Conservation (phyloP, 2,888 invertebrate species). For the Biston stratarius region DNA sequence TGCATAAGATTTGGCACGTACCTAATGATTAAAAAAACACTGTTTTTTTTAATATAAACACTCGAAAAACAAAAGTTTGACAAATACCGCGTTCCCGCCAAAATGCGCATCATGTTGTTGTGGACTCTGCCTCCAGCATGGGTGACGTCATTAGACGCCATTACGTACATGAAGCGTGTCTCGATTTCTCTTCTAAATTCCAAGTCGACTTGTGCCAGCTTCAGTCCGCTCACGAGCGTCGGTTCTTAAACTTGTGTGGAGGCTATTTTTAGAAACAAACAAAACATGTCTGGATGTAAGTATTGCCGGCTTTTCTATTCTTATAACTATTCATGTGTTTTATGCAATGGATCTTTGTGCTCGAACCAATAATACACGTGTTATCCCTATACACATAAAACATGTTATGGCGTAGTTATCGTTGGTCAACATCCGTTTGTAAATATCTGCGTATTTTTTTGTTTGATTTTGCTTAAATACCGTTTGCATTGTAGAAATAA, state of each 20-base stretch:
- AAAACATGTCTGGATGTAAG: slow-evolving; percentile 71
- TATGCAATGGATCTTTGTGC: not conserved
- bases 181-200: slow-evolving; percentile 25
- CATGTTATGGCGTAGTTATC: too few species aligned
- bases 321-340: slow-evolving; percentile 1
- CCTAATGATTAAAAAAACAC: too few species aligned
- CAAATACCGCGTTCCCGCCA: too few species aligned
- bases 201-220: slow-evolving; percentile 14
- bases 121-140: slow-evolving; percentile 2
- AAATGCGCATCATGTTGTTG: too few species aligned
- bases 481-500: not conserved
- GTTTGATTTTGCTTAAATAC: not conserved
- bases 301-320: slow-evolving; percentile 44
- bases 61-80: too few species aligned
- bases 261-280: slow-evolving; percentile 25
- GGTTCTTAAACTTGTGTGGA: not conserved
- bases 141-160: slow-evolving; percentile 30
- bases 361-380: not conserved
- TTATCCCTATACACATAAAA: not conserved
- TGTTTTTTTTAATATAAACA: too few species aligned
- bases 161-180: slow-evolving; percentile 13
- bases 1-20: too few species aligned
- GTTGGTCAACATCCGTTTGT: not conserved
- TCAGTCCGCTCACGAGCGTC: slow-evolving; percentile 20
- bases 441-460: not conserved